Evolutionary conservation across 2,797 vertebrate species (phyloP), one percentile per base, ranked within the genome.

Genomic region (Miichthys miiuy): DNA sequence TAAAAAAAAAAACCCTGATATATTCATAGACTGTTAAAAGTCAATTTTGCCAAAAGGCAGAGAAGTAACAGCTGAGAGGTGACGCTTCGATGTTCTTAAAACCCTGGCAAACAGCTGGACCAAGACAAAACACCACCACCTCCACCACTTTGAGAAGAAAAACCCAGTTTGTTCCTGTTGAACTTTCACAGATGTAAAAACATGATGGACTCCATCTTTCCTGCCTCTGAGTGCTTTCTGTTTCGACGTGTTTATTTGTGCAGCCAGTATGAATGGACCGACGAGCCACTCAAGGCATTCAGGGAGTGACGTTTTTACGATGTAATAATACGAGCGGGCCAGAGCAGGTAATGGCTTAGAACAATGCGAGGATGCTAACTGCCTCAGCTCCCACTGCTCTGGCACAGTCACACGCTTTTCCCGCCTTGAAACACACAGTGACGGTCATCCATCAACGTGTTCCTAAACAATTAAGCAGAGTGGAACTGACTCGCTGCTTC

Each of bases 201-300:
- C 61, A 51, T 80, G 76, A 87, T 77, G 62, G 72, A 87, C 58
- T 68, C 17, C 34, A 17, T 68, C 47, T 57, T 77, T 61, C 58
- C 56, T 6, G 21, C 38, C 23, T 70, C 68, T 41, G 18, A 76
- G 48, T 65, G 58, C 54, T 56, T 47, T 65, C 48, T 62, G 50
- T 72, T 44, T 51, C 42, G 0, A 11, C 23, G 69, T 87, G 85
- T 88, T 89, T 91, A 75, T 89, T 91, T 92, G 76, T 88, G 66
- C 75, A 78, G 64, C 51, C 66, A 25, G 50, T 63, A 75, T 58
- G 75, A 72, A 76, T 70, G 64, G 84, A 62, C 64, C 13, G 48
- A 66, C 14, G n/a, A 47, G 62, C 42, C 68, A 57, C 44, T 76
- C 34, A 27, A 52, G 62, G 66, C 77, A 74, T 79, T 85, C 38